These are phyloP conservation scores for Luffia ferchaultella DNA, from an alignment of 2,888 invertebrate genomes.

Conservation along the genomic window DNA sequence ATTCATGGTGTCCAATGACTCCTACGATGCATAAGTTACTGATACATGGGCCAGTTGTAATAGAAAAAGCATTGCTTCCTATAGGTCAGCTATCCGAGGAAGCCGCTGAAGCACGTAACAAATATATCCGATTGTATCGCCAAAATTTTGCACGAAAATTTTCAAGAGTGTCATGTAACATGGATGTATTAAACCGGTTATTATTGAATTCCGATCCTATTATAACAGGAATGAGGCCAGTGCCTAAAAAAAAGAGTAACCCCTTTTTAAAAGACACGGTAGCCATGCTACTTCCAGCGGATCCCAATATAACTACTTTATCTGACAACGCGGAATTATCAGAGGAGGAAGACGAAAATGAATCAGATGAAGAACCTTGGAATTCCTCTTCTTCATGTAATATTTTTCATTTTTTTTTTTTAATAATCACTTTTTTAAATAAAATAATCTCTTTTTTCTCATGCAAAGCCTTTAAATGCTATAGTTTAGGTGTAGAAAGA, in stretches of 20 bases:
- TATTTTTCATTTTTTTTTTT: too few species aligned
- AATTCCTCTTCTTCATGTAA: neutral
- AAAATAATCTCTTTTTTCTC: too few species aligned
- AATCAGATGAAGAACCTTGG: neutral
- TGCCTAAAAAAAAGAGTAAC: neutral
- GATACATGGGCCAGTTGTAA: constrained; percentile 21
- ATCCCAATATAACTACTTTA: neutral
- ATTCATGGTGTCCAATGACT: constrained; percentile 23
- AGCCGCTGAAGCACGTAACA: constrained; percentile 24
- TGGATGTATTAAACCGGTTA: neutral
- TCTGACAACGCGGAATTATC: neutral
- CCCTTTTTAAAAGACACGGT: neutral
- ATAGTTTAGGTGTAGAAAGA: too few species aligned
- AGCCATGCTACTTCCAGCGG: neutral
- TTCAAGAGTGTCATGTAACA: neutral
- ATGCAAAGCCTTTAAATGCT: too few species aligned
- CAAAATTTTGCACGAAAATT: neutral
- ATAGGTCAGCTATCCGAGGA: constrained; percentile 22
- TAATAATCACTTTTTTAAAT: too few species aligned
- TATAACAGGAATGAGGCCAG: neutral
- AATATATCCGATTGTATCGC: constrained; percentile 11
- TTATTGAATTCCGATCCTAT: neutral
- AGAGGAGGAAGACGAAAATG: neutral
- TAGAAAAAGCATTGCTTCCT: constrained; percentile 19
- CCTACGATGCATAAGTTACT: constrained; percentile 25